A percentile compares a stretch with the other conserved stretches of the same genome.
These are phyloP conservation scores for Teleogryllus oceanicus DNA, from an alignment of 2,888 invertebrate species.

Conservation along the genomic window DNA sequence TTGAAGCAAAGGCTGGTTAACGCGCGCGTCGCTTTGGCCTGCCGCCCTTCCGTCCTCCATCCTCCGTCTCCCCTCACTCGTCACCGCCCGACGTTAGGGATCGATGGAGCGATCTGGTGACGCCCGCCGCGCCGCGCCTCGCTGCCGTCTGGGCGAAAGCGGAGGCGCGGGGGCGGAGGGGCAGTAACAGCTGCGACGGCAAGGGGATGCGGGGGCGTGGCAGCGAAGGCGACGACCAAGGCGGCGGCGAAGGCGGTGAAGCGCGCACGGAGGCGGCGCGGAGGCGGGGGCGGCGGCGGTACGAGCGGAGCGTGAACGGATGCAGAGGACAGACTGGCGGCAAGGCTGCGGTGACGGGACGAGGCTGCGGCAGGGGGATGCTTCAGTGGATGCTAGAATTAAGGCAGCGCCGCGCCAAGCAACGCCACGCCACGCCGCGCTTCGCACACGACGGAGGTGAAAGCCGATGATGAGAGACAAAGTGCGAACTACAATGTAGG, in stretches of 20 bases:
- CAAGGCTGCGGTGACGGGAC: no score
- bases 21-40: background rate
- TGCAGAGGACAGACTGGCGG: background rate
- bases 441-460: no score
- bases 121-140: background rate
- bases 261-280: no score
- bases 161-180: background rate
- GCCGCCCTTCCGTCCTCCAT: background rate
- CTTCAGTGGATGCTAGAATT: no score
- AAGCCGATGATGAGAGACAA: no score
- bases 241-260: background rate
- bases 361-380: no score
- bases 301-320: background rate
- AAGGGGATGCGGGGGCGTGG: background rate
- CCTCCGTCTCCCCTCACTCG: background rate
- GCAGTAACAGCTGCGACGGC: background rate
- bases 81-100: background rate
- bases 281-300: background rate
- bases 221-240: no score
- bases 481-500: no score
- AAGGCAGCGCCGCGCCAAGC: no score
- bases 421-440: no score
- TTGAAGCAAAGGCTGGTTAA: background rate
- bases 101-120: constrained; percentile 7
- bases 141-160: background rate